Conservation (phyloP, 2,888 invertebrate species). For the Cecidostiba fungosa region DNA sequence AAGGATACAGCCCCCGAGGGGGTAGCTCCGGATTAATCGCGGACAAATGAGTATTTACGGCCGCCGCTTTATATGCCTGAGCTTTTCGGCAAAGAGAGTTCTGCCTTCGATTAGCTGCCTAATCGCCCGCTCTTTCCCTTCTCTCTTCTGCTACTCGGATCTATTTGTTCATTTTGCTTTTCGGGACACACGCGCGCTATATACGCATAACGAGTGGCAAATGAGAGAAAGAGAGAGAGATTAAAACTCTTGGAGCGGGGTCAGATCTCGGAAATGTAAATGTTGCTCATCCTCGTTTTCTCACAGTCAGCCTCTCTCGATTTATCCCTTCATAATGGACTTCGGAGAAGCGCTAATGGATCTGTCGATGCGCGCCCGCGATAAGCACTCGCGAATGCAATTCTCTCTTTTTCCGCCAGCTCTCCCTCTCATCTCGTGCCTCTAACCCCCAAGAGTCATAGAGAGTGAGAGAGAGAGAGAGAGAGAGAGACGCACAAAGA, state of each 20-base stretch:
- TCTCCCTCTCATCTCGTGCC: too few relatives aligned
- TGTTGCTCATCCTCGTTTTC: slow-evolving; percentile 33
- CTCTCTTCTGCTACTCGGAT: too few relatives aligned
- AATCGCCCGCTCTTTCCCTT: neutral
- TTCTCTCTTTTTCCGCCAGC: too few relatives aligned
- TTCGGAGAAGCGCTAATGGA: slow-evolving; percentile 60
- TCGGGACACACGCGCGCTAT: slow-evolving; percentile 18
- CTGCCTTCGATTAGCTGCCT: slow-evolving; percentile 49
- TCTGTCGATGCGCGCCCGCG: slow-evolving; percentile 54
- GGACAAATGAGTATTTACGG: slow-evolving; percentile 56
- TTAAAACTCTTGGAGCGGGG: neutral
- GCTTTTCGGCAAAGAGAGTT: slow-evolving; percentile 11
- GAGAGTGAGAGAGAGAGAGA: too few relatives aligned
- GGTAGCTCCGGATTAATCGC: slow-evolving; percentile 9
- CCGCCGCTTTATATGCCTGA: slow-evolving; percentile 27
- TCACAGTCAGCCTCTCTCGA: slow-evolving; percentile 28
- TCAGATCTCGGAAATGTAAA: slow-evolving; percentile 3
- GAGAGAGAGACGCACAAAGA: slow-evolving; percentile 74
- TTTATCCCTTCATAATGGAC: slow-evolving; percentile 54
- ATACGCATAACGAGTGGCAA: neutral
- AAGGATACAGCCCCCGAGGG: neutral
- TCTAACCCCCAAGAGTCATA: neutral
- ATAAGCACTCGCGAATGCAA: slow-evolving; percentile 43
- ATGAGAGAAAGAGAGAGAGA: neutral
- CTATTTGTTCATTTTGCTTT: neutral